phyloP scores from a whole-genome alignment of 2,888 invertebrate species.

The Anaspis maculata region DNA sequence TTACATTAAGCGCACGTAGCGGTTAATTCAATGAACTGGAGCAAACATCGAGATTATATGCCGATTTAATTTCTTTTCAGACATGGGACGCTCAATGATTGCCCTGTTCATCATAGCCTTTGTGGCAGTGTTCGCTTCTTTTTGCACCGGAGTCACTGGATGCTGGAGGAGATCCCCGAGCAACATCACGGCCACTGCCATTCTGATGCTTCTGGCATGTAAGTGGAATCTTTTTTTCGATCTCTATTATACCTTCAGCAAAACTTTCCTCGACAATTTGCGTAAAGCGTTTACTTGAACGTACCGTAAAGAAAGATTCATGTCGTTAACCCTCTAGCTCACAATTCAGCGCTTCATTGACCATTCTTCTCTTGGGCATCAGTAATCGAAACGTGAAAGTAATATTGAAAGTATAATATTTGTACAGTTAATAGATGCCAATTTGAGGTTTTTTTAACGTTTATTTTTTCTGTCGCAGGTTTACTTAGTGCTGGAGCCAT shows the following conservation, averaged over 20 bases:
- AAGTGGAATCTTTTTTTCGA: slow-evolving; percentile 44
- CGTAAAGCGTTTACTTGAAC: too few species aligned
- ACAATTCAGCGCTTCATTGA: too few species aligned
- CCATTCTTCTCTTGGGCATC: too few species aligned
- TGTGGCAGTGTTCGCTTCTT: slow-evolving; percentile 83
- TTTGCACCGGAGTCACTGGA: slow-evolving; percentile 92
- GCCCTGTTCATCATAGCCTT: slow-evolving; percentile 90
- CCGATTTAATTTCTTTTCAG: slow-evolving; percentile 40
- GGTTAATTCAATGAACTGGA: slow-evolving; percentile 2
- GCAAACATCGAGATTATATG: too few species aligned
- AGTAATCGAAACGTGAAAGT: too few species aligned
- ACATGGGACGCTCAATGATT: slow-evolving; percentile 87
- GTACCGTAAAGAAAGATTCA: too few species aligned
- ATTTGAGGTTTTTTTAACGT: neutral
- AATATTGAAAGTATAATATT: too few species aligned
- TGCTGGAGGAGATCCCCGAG: slow-evolving; percentile 95
- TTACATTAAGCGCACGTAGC: neutral
- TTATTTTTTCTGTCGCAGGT: slow-evolving; percentile 48
- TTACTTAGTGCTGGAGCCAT: slow-evolving; percentile 86
- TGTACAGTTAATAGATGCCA: too few species aligned
- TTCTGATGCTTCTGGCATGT: slow-evolving; percentile 83
- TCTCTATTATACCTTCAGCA: too few species aligned
- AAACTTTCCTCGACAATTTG: too few species aligned
- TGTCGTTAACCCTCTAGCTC: too few species aligned
- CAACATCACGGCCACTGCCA: slow-evolving; percentile 88